Conservation (phyloP, 2,113 vertebrate species). For the Cyprinodon brontotheroides region DNA sequence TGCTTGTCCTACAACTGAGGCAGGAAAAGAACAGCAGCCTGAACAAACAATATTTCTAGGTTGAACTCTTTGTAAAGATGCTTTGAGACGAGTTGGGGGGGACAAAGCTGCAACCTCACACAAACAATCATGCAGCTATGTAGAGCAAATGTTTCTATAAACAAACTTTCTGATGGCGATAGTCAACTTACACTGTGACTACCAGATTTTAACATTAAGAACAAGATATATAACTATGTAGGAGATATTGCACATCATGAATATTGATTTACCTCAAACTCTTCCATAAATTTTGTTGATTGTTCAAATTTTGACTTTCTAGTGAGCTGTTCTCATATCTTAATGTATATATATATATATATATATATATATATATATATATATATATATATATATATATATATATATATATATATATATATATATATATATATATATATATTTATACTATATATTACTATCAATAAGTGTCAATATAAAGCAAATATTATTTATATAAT, state of each 20-base stretch:
- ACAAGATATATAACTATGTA: not conserved
- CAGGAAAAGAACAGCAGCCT: slow-evolving; percentile 32
- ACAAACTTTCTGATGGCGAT: not conserved
- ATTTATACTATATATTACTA: no score
- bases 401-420: no score
- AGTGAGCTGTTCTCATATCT: no score
- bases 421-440: no score
- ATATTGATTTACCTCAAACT: not conserved
- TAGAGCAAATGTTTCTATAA: not conserved
- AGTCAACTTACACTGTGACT: not conserved
- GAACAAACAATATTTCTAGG: slow-evolving; percentile 31
- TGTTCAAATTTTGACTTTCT: no score
- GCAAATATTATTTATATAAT: no score
- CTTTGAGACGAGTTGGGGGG: slow-evolving; percentile 33
- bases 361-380: no score
- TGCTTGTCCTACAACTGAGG: slow-evolving; percentile 53
- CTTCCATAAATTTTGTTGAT: not conserved
- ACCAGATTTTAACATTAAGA: not conserved
- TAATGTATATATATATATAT: no score
- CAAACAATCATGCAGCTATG: not conserved
- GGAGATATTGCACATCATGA: not conserved
- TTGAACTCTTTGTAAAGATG: slow-evolving; percentile 18
- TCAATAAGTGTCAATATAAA: no score
- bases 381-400: no score
- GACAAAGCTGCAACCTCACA: slow-evolving; percentile 15